Conservation (phyloP, 2,888 invertebrate species). For the Phortica okadai region DNA sequence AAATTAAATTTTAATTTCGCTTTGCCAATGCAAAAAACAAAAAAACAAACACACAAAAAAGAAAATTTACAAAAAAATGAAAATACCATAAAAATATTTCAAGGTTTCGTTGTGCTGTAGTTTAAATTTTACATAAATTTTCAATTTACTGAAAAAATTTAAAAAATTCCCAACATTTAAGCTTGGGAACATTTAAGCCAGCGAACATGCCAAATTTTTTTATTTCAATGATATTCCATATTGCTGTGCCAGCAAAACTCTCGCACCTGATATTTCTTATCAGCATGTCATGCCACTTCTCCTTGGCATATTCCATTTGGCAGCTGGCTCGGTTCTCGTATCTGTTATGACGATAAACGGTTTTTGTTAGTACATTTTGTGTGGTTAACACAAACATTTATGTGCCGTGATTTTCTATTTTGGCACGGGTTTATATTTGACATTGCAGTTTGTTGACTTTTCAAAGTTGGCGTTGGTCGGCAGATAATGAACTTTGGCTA, state of each 20-base stretch:
- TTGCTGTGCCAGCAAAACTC: not conserved
- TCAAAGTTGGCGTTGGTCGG: too few species aligned
- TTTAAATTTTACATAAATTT: not conserved
- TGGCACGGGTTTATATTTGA: too few species aligned
- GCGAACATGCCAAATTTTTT: not conserved
- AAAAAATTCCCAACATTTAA: not conserved
- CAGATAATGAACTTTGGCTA: too few species aligned
- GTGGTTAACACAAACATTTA: not conserved
- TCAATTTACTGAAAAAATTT: not conserved
- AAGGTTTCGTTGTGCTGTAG: not conserved
- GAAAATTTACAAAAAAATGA: not conserved
- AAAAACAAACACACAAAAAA: not conserved
- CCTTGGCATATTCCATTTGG: not conserved
- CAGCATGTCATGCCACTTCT: not conserved
- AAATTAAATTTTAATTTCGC: constrained; percentile 63
- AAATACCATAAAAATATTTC: not conserved
- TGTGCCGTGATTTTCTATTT: not conserved
- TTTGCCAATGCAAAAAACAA: not conserved
- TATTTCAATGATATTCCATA: not conserved
- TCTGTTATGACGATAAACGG: not conserved
- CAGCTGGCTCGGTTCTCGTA: not conserved
- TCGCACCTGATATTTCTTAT: not conserved
- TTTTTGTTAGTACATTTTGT: constrained; percentile 10
- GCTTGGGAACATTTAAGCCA: not conserved
- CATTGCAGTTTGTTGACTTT: too few species aligned